phyloP scores from a whole-genome alignment of 64 coral and sea anemone species.

The Exaiptasia diaphana region DNA sequence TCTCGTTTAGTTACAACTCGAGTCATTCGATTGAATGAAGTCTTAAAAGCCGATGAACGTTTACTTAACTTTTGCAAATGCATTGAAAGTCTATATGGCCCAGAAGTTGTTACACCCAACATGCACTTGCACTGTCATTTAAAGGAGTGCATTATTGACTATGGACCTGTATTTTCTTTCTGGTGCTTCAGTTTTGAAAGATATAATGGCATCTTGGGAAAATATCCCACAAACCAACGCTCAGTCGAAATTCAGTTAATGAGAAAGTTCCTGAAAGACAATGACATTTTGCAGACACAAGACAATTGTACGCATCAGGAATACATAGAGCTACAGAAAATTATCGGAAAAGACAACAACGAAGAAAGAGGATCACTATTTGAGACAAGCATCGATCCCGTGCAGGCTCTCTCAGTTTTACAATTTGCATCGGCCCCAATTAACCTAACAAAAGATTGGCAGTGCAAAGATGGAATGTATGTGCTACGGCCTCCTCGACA shows the following conservation, averaged over 20 bases:
- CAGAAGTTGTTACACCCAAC: constrained; percentile 41
- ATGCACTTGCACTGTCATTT: constrained; percentile 48
- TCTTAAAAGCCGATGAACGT: background rate
- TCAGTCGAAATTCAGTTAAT: constrained; percentile 45
- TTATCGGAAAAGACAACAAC: background rate
- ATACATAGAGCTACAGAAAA: background rate
- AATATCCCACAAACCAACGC: constrained; percentile 44
- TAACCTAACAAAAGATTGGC: background rate
- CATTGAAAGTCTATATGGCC: constrained; percentile 43
- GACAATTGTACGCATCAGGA: constrained; percentile 10
- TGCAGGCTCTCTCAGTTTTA: background rate
- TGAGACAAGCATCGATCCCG: background rate
- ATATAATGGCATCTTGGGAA: constrained; percentile 25
- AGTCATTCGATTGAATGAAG: too few relatives aligned
- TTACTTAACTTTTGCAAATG: background rate
- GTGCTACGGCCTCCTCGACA: constrained; percentile 12
- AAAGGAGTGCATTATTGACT: constrained; percentile 28
- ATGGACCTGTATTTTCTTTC: constrained; percentile 55
- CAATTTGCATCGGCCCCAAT: background rate
- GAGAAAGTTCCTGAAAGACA: background rate
- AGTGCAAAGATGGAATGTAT: background rate
- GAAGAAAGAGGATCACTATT: background rate
- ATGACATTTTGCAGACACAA: background rate
- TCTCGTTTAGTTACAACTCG: too few relatives aligned
- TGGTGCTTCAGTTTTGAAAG: too few relatives aligned